phyloP scores from a whole-genome alignment of 2,113 vertebrate genomes.

The Pitta sordida region DNA sequence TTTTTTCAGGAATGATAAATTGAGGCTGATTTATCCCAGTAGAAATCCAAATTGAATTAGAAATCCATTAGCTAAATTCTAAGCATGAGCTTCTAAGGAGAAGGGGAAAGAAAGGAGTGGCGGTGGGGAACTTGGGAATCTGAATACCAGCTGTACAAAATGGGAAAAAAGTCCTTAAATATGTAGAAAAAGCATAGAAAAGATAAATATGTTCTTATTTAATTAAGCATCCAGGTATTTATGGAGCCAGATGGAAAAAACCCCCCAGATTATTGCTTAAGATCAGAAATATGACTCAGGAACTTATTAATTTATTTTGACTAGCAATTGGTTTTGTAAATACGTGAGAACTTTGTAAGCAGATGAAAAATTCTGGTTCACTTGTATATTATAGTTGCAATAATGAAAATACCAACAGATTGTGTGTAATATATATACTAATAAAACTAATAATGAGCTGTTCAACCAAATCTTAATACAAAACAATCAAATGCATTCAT shows the following conservation, averaged over 20 bases:
- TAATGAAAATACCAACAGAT: not conserved
- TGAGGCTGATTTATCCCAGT: constrained; percentile 58
- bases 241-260: constrained; percentile 8
- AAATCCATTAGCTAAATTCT: constrained; percentile 67
- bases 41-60: constrained; percentile 63
- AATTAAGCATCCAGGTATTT: constrained; percentile 26
- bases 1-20: constrained; percentile 63
- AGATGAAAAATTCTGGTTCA: not conserved
- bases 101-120: not conserved
- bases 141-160: constrained; percentile 20
- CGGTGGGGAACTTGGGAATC: not conserved
- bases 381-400: not conserved
- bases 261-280: not conserved
- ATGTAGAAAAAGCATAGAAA: not conserved
- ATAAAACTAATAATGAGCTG: not conserved
- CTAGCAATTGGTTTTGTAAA: constrained; percentile 9
- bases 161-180: not conserved
- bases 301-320: constrained; percentile 23
- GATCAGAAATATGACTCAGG: not conserved
- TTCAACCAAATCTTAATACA: not conserved
- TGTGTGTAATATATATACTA: not conserved
- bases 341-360: not conserved
- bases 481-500: not conserved
- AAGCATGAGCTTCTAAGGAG: not conserved
- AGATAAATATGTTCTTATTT: constrained; percentile 26